phyloP scores from a whole-genome alignment of 2,113 vertebrate species.

The Epinephelus cyanopodus region DNA sequence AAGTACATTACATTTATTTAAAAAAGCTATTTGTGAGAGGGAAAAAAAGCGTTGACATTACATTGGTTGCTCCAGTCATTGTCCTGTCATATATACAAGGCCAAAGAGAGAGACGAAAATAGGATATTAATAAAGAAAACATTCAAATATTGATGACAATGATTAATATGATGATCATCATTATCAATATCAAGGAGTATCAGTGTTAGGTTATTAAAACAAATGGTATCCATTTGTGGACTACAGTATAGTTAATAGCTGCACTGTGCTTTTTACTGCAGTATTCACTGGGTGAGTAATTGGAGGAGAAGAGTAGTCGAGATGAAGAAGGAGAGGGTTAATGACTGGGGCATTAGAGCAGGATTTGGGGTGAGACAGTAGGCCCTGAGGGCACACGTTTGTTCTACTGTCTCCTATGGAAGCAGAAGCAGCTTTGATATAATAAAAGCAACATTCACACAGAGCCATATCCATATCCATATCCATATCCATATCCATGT shows the following conservation, averaged over 20 bases:
- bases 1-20: not conserved
- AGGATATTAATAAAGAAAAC: conserved; percentile 2
- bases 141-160: conserved; percentile 9
- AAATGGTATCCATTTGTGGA: conserved; percentile 18
- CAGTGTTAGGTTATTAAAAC: conserved; percentile 9
- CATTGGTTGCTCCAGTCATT: not conserved
- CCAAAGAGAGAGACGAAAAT: conserved; percentile 49
- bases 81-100: not conserved
- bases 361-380: conserved; percentile 71
- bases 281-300: conserved; percentile 64
- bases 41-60: not conserved
- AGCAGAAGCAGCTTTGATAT: conserved; percentile 64
- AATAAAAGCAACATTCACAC: conserved; percentile 34
- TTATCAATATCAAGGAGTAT: conserved; percentile 16
- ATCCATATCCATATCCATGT: too few relatives aligned
- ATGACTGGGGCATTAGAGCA: conserved; percentile 65
- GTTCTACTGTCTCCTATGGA: conserved; percentile 68
- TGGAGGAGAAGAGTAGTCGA: conserved; percentile 31
- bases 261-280: conserved; percentile 56
- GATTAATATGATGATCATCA: conserved; percentile 24
- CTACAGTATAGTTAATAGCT: conserved; percentile 31
- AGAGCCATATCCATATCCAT: conserved; percentile 1
- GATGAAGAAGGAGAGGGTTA: conserved; percentile 55
- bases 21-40: not conserved
- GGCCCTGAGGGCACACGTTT: conserved; percentile 40